Base-by-base conservation (phyloP, 2,113 vertebrate species). In the Varanus salvator region DNA sequence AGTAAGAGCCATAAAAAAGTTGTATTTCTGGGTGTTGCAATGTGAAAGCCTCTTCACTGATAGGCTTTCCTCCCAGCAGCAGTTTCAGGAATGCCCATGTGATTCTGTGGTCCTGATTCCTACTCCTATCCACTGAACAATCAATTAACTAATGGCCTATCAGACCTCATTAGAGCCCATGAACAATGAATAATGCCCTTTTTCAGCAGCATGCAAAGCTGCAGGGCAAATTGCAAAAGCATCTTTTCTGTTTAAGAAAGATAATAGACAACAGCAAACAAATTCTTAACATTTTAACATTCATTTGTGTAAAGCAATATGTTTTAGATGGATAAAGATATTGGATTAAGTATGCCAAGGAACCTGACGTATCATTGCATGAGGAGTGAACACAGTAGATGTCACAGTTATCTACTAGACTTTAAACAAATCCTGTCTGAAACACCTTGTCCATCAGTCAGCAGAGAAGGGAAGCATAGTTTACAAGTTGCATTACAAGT, bases 271-370 rank as follows among this genome's bases (percentile, higher is more conserved):
- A 78, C 8, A 29, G 27, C 44, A 78, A 9, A 50, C 14, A 9
- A 78, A 23, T 86, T 80, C 68, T 83, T 93, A 86, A 69, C 17
- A 91, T 93, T 91, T 60, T 60, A 60, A 60, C 12, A 60, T 60
- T 60, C 11, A 60, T 69, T 87, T 93, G 93, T 66, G 93, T 78
- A 92, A n/a, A 6, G 34, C 21, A 85, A 89, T 89, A 82, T 83
- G 83, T 34, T 0, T 34, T 87, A 34, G 87, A 66, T 0, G 57
- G 87, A 90, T 8, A 78, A 90, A 83, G 6, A 54, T 54, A 54
- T 54, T 54, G 54, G 54, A 54, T 54, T 54, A 54, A 77, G 34
- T 84, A 25, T 87, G 86, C 60, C 50, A 91, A 92, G 44, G 12
- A 93, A 75, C 2, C n/a, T 69, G 71, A 89, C 80, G 9, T 1